Conservation (phyloP, 64 coral and sea anemone genomes). For the Dendronephthya gigantea region DNA sequence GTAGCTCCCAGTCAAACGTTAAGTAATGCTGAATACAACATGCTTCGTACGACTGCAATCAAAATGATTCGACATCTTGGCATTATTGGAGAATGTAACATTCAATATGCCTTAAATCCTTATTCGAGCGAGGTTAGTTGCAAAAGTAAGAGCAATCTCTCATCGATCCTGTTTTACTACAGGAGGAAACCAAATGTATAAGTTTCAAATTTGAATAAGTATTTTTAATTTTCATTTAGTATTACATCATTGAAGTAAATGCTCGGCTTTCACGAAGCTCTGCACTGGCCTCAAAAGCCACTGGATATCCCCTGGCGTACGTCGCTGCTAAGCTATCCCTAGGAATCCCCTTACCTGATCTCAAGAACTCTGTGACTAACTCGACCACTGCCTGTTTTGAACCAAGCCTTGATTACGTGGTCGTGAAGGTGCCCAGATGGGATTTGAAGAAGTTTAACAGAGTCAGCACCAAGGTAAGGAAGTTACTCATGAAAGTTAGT, state of each 20-base stretch:
- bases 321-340: constrained; percentile 90
- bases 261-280: constrained; percentile 89
- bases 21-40: constrained; percentile 89
- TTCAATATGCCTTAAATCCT: constrained; percentile 90
- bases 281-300: constrained; percentile 93
- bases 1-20: constrained; percentile 97
- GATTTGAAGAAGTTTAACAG: constrained; percentile 80
- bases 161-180: neutral
- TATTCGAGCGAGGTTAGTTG: constrained; percentile 57
- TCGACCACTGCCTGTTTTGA: constrained; percentile 98
- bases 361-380: constrained; percentile 93
- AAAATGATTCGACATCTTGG: constrained; percentile 91
- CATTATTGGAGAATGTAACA: constrained; percentile 95
- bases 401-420: constrained; percentile 90
- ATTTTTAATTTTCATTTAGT: constrained; percentile 35
- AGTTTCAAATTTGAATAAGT: neutral
- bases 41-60: constrained; percentile 81
- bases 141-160: neutral
- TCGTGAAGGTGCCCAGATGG: constrained; percentile 94
- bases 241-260: constrained; percentile 97
- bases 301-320: constrained; percentile 95
- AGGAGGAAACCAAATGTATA: neutral
- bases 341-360: constrained; percentile 60
- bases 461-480: constrained; percentile 83
- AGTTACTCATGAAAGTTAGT: too few species aligned